Percentiles rank a stretch among this genome's conserved stretches.
These are phyloP conservation scores for Drosophila murphyi DNA, from an alignment of 1,140 invertebrate genomes.

Conservation along the genomic window DNA sequence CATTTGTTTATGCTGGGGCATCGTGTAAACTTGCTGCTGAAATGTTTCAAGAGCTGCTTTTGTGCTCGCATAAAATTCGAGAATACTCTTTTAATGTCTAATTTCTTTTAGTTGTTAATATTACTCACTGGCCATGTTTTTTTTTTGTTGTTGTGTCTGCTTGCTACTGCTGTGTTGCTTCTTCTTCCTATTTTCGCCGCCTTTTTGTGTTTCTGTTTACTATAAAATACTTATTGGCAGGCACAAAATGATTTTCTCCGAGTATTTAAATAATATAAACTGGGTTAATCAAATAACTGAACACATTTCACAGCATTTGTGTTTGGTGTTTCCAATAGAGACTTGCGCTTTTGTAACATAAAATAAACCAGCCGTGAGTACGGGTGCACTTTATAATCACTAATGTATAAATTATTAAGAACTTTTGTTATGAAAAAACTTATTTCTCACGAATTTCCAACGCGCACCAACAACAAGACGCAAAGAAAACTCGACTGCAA, in stretches of 20 bases:
- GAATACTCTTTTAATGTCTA: conserved; percentile 37
- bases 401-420: conserved; percentile 14
- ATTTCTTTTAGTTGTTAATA: conserved; percentile 41
- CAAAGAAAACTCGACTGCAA: conserved; percentile 42
- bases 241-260: conserved; percentile 32
- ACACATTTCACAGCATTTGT: conserved; percentile 69
- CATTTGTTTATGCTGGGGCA: conserved; percentile 69
- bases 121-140: conserved; percentile 82
- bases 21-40: conserved; percentile 44
- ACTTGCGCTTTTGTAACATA: conserved; percentile 12
- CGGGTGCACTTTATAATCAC: conserved; percentile 6
- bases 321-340: neutral
- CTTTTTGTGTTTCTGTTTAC: conserved; percentile 40
- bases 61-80: conserved; percentile 14
- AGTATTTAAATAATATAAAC: conserved; percentile 36
- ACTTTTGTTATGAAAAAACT: conserved; percentile 4
- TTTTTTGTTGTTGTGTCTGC: conserved; percentile 29
- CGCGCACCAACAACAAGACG: conserved; percentile 29
- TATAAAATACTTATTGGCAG: conserved; percentile 59
- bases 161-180: conserved; percentile 17
- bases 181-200: conserved; percentile 39
- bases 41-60: conserved; percentile 20
- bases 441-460: conserved; percentile 4
- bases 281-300: conserved; percentile 49
- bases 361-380: conserved; percentile 4